A percentile compares a stretch with the other conserved stretches of the same genome.
Conservation (phyloP, 2,888 invertebrate genomes). For the Melieria picta region DNA sequence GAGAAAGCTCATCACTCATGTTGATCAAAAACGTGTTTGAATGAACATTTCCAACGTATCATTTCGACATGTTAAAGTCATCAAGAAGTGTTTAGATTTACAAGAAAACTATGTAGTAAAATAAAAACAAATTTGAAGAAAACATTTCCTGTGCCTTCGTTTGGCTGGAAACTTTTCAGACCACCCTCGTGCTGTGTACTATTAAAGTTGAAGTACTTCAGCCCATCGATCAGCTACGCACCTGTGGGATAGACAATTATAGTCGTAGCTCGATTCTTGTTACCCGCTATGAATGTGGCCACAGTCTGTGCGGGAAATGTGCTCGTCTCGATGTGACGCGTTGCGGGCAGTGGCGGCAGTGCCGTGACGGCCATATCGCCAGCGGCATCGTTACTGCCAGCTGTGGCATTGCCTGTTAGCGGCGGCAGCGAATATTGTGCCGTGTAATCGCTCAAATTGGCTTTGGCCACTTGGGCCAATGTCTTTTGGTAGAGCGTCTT, state of each 20-base stretch:
- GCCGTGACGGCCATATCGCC: conserved; percentile 43
- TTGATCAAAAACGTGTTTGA: no score
- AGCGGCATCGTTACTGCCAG: conserved; percentile 45
- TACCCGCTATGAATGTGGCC: conserved; percentile 63
- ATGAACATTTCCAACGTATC: no score
- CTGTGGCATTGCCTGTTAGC: conserved; percentile 39
- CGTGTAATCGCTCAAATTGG: conserved; percentile 49
- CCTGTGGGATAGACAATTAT: conserved; percentile 79
- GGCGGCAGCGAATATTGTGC: conserved; percentile 44
- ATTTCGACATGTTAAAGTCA: no score
- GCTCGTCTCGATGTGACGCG: conserved; percentile 42
- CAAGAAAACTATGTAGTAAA: no score
- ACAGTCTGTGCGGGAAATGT: conserved; percentile 60
- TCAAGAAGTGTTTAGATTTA: no score
- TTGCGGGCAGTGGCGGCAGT: conserved; percentile 39
- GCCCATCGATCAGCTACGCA: conserved; percentile 57
- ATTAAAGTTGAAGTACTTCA: no score
- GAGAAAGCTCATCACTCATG: no score
- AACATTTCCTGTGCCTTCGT: no score
- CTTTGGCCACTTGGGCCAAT: conserved; percentile 47
- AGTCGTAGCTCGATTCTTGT: conserved; percentile 78
- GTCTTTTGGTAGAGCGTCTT: conserved; percentile 53
- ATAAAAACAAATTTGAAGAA: no score
- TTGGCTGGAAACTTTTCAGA: no score
- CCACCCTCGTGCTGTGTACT: no score